Evolutionary conservation across 1,140 invertebrate genomes (phyloP).

Genomic region (Hyposmocoma kahamanoa): DNA sequence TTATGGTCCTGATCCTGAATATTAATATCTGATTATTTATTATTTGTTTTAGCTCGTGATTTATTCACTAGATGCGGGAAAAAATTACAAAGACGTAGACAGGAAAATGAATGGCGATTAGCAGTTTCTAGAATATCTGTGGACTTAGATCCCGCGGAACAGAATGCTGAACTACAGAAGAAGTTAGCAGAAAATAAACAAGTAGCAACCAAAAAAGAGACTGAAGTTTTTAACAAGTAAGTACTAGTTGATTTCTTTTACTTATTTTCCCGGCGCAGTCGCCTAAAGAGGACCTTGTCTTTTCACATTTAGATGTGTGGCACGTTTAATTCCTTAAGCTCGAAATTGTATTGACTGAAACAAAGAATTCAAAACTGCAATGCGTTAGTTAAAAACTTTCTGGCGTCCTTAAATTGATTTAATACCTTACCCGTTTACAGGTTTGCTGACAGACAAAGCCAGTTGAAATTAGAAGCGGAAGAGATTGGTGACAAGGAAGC

Average conservation of each 20-base stretch:
- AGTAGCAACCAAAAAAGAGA: constrained; percentile 39
- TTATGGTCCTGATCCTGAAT: too few relatives aligned
- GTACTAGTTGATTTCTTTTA: too few relatives aligned
- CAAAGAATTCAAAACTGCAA: too few relatives aligned
- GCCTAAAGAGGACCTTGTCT: too few relatives aligned
- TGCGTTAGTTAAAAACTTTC: too few relatives aligned
- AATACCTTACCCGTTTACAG: constrained; percentile 39
- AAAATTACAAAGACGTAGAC: constrained; percentile 59
- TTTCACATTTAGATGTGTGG: too few relatives aligned
- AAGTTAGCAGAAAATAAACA: constrained; percentile 43
- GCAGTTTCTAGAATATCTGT: constrained; percentile 42
- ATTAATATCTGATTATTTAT: background rate
- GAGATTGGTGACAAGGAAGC: constrained; percentile 65
- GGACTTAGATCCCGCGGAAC: constrained; percentile 44
- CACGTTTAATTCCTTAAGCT: too few relatives aligned
- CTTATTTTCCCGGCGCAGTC: too few relatives aligned
- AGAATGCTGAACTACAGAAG: constrained; percentile 33
- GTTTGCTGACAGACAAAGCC: constrained; percentile 55
- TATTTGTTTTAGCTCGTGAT: constrained; percentile 43
- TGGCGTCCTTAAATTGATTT: too few relatives aligned
- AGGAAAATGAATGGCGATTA: constrained; percentile 64
- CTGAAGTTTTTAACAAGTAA: constrained; percentile 41
- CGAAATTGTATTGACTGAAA: too few relatives aligned
- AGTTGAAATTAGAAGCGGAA: constrained; percentile 49
- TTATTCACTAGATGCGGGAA: constrained; percentile 61